Conservation (phyloP, 2,113 vertebrate genomes). For the Boleophthalmus pectinirostris region DNA sequence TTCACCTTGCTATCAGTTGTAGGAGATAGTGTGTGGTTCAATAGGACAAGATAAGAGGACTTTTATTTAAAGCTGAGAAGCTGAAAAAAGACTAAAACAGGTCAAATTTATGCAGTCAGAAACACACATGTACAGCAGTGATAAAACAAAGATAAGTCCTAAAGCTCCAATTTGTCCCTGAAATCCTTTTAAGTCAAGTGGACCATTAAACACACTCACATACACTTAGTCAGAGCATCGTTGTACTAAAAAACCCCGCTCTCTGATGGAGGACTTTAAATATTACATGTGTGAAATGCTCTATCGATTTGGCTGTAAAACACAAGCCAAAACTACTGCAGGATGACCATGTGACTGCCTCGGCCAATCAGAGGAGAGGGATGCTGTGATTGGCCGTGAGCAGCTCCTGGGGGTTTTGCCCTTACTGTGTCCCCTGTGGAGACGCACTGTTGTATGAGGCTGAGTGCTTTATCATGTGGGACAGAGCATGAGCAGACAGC, state of each 20-base stretch:
- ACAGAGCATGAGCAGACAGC: slow-evolving; percentile 30
- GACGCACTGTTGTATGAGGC: slow-evolving; percentile 17
- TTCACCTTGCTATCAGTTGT: background rate
- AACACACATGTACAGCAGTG: slow-evolving; percentile 8
- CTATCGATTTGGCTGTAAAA: slow-evolving; percentile 46
- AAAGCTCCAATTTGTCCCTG: slow-evolving; percentile 29
- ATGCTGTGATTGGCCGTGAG: slow-evolving; percentile 41
- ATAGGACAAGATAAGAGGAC: background rate
- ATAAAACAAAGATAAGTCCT: slow-evolving; percentile 14
- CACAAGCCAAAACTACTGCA: slow-evolving; percentile 47
- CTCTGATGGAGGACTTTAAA: slow-evolving; percentile 23
- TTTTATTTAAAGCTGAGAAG: background rate
- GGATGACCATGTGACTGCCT: slow-evolving; percentile 45
- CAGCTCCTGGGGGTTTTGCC: slow-evolving; percentile 45
- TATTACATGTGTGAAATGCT: slow-evolving; percentile 17
- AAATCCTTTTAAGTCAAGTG: slow-evolving; percentile 41
- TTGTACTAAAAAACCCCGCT: slow-evolving; percentile 4
- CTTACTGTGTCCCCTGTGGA: slow-evolving; percentile 54
- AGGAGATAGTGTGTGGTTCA: slow-evolving; percentile 6
- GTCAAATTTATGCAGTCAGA: background rate
- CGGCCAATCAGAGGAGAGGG: slow-evolving; percentile 31
- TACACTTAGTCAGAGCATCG: slow-evolving; percentile 19
- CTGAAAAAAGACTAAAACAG: slow-evolving; percentile 11
- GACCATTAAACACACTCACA: slow-evolving; percentile 20
- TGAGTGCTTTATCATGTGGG: slow-evolving; percentile 22